Evolutionary conservation across 1,140 invertebrate genomes (phyloP).

Genomic region (Choristoneura fumiferana): DNA sequence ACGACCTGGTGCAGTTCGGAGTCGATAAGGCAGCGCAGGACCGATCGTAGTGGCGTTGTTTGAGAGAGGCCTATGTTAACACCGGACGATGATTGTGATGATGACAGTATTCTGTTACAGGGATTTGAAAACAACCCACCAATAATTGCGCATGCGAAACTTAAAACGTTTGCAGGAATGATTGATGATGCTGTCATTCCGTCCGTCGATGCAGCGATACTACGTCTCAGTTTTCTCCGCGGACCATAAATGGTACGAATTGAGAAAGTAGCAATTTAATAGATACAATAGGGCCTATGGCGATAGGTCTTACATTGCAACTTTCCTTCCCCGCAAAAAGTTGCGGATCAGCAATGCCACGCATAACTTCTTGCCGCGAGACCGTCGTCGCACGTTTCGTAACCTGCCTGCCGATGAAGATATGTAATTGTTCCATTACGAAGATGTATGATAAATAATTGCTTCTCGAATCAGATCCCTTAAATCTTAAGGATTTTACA

Average conservation of each 20-base stretch:
- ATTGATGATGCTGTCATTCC: constrained; percentile 41
- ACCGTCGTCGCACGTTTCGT: constrained; percentile 56
- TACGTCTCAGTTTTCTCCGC: constrained; percentile 63
- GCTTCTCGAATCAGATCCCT: constrained; percentile 36
- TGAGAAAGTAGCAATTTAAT: constrained; percentile 72
- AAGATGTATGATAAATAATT: constrained; percentile 47
- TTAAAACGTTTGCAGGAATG: constrained; percentile 23
- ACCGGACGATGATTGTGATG: too few species aligned
- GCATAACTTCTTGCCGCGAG: constrained; percentile 44
- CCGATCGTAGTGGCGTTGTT: too few species aligned
- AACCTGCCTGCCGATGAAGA: constrained; percentile 44
- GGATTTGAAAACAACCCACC: too few species aligned
- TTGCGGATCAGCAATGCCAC: constrained; percentile 54
- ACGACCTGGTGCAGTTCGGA: too few species aligned
- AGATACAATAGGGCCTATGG: constrained; percentile 72
- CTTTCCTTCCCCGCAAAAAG: constrained; percentile 69
- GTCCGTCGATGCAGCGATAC: constrained; percentile 34
- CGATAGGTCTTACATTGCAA: constrained; percentile 55
- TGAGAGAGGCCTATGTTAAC: too few species aligned
- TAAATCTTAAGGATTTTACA: constrained; percentile 46
- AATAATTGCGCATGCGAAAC: too few species aligned
- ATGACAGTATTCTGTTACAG: too few species aligned
- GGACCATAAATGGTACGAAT: constrained; percentile 70
- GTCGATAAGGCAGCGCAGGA: too few species aligned
- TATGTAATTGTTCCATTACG: constrained; percentile 55